Percentiles rank a stretch among this genome's conserved stretches.
phyloP scores from a whole-genome alignment of 2,797 vertebrate species.

The Phoeniculus purpureus region DNA sequence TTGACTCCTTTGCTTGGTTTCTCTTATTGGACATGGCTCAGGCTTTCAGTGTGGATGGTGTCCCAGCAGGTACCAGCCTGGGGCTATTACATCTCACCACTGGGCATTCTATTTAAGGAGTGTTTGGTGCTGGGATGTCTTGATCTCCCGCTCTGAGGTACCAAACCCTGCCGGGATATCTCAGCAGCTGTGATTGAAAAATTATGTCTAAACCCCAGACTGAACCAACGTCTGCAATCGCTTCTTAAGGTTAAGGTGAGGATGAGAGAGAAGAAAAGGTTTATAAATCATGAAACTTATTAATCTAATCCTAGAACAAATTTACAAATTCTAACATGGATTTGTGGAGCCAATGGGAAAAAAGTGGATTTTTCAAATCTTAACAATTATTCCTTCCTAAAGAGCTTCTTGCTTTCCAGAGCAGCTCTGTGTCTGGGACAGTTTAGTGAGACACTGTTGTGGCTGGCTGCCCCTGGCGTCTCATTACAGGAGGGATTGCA shows the following conservation, averaged over 20 bases:
- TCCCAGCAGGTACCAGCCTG: not conserved
- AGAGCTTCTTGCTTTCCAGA: slow-evolving; percentile 37
- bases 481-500: not conserved
- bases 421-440: slow-evolving; percentile 43
- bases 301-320: slow-evolving; percentile 67
- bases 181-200: not conserved
- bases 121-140: not conserved
- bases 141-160: not conserved
- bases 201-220: not conserved
- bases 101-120: not conserved
- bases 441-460: slow-evolving; percentile 17
- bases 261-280: slow-evolving; percentile 14
- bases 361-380: slow-evolving; percentile 48
- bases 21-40: not conserved
- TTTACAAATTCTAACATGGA: slow-evolving; percentile 59
- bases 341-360: slow-evolving; percentile 16
- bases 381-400: slow-evolving; percentile 37
- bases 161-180: not conserved
- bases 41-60: accelerated
- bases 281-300: slow-evolving; percentile 47
- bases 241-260: slow-evolving; percentile 41
- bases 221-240: not conserved
- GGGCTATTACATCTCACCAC: not conserved
- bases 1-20: not conserved
- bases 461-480: not conserved